Percentiles rank a stretch among this genome's conserved stretches.
Conservation (phyloP, 2,113 vertebrate genomes). For the Rhipidura dahli region DNA sequence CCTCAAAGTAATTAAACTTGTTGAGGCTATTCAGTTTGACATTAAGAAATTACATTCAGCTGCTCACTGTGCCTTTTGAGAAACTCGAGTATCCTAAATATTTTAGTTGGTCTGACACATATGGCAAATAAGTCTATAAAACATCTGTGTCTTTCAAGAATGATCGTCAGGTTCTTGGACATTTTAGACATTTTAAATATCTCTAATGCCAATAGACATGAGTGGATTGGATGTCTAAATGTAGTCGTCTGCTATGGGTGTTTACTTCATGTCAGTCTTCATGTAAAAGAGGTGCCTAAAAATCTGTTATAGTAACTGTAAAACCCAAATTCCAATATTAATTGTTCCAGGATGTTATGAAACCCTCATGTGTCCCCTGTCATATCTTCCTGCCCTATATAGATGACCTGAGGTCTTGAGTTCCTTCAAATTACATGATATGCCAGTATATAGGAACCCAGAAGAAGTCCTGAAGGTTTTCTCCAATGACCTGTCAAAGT, state of each 20-base stretch:
- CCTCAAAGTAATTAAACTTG: background rate
- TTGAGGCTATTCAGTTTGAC: background rate
- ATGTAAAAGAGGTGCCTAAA: background rate
- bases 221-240: background rate
- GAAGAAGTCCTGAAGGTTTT: background rate
- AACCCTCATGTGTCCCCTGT: background rate
- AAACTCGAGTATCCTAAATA: background rate
- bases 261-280: background rate
- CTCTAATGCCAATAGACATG: background rate
- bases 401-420: background rate
- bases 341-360: background rate
- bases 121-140: background rate
- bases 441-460: background rate
- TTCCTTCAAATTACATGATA: background rate
- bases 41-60: background rate
- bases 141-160: background rate
- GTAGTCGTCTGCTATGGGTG: background rate
- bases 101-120: background rate
- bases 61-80: background rate
- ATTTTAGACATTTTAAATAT: background rate
- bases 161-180: background rate
- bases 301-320: background rate
- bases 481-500: background rate
- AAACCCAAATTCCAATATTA: background rate
- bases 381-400: background rate